Evolutionary conservation across 1,140 invertebrate species (phyloP), one percentile per base, ranked within the genome.

Genomic region (Dryas iulia): DNA sequence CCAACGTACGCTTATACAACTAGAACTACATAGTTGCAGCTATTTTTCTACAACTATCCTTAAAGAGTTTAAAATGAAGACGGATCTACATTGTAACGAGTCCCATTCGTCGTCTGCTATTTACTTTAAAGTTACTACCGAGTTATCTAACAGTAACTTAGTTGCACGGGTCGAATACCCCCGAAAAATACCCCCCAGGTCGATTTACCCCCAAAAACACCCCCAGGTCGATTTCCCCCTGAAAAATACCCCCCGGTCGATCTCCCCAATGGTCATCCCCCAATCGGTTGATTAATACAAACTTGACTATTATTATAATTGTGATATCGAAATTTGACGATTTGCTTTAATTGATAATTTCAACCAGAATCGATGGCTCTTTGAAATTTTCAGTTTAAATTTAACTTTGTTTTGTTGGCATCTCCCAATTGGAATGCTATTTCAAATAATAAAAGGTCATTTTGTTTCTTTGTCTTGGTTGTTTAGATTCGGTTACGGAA

Each of bases 291-390:
- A 84, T 81, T 86, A 81, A 86, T 81, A 84, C 76, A 81, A 86
- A 84, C 78, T 82, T 82, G 77, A 78, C 82, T 76, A 86, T 84
- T 84, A 83, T 83, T 84, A 76, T 79, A 84, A 86, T 83, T 80
- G 80, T 79, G 75, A 79, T 81, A 77, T 78, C 72, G 66, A 61
- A 74, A 69, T 79, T 82, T 67, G 62, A 61, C 71, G 72, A 80
- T 80, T 83, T 69, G 71, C 66, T 69, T 69, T 63, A 73, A 73
- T 73, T 69, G 74, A 75, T 79, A 76, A 79, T 76, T 79, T 74
- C 62, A 53, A 30, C 39, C 52, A 24, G 66, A 58, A 76, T 76
- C 71, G 71, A 73, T 61, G 54, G 31, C 57, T 52, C 67, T 66
- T 65, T 63, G 60, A 71, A 74, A 71, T 60, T 71, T 58, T 28